Percentiles rank a stretch among this genome's conserved stretches.
Conservation (phyloP, 2,888 invertebrate species). For the Dioctria linearis region DNA sequence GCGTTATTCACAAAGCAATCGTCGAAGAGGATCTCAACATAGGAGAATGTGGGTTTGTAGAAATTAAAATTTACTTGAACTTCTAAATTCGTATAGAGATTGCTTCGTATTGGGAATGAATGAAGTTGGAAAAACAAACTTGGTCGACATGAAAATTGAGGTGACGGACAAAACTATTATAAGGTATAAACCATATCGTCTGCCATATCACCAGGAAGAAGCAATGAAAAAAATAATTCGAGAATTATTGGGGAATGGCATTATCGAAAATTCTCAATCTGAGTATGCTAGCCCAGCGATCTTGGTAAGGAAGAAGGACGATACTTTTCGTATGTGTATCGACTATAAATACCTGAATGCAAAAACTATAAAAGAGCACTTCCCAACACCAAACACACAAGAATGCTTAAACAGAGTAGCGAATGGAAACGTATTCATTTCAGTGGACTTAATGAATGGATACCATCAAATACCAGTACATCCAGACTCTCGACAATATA, state of each 20-base stretch:
- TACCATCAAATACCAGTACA: slow-evolving; percentile 59
- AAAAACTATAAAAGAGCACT: slow-evolving; percentile 28
- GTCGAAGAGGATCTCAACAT: no score
- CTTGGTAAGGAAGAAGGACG: not conserved
- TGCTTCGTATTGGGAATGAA: not conserved
- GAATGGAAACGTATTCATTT: slow-evolving; percentile 54
- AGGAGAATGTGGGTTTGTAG: not conserved
- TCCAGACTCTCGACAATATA: slow-evolving; percentile 54
- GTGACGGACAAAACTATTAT: not conserved
- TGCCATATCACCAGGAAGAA: not conserved
- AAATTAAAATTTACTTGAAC: not conserved
- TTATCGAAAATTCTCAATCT: not conserved
- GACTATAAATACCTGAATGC: slow-evolving; percentile 20
- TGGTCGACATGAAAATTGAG: not conserved
- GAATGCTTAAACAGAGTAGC: slow-evolving; percentile 58
- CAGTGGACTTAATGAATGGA: slow-evolving; percentile 58
- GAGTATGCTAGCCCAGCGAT: not conserved
- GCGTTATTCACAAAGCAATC: no score
- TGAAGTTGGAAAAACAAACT: not conserved
- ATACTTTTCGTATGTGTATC: slow-evolving; percentile 8
- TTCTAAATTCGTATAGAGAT: not conserved
- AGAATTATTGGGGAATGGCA: not conserved
- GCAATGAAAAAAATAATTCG: not conserved
- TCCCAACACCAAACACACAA: slow-evolving; percentile 56
- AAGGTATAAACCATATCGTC: not conserved